These are phyloP conservation scores for Dinoponera quadriceps DNA, from an alignment of 1,140 invertebrate species.

Conservation along the genomic window DNA sequence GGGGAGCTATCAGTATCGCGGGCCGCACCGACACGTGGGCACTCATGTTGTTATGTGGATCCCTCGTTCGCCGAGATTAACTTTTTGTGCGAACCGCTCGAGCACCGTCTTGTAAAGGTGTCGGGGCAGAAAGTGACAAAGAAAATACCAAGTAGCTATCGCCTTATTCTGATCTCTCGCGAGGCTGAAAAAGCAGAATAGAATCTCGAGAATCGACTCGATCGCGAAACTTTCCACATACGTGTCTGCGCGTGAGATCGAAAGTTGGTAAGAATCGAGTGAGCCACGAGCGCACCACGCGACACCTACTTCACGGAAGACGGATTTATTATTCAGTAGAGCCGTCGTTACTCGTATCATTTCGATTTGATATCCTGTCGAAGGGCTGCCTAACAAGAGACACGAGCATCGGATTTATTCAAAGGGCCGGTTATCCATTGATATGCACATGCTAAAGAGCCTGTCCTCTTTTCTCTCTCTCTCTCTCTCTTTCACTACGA, in stretches of 20 bases:
- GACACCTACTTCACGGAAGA: not conserved
- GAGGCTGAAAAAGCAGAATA: not conserved
- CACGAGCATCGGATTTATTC: conserved; percentile 43
- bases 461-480: no score
- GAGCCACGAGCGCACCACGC: not conserved
- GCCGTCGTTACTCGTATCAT: conserved; percentile 14
- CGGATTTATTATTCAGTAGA: not conserved
- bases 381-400: no score
- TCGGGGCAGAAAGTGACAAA: not conserved
- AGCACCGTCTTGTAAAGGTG: not conserved
- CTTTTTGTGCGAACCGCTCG: not conserved
- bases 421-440: not conserved
- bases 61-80: conserved; percentile 8
- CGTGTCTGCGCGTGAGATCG: not conserved
- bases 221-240: no score
- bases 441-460: conserved; percentile 7
- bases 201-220: not conserved
- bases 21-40: not conserved
- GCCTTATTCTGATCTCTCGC: not conserved
- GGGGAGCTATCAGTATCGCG: not conserved
- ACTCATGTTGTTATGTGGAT: not conserved
- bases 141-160: no score
- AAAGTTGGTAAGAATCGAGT: not conserved
- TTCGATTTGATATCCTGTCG: not conserved
- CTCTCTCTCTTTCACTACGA: not conserved